Percentiles rank a stretch among this genome's conserved stretches.
phyloP scores from a whole-genome alignment of 2,113 vertebrate species.

The human (Homo sapiens) region GRCh38 chr1:31194001-31194500 shows the following conservation, averaged over 20 bases:
- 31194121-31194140: neutral
- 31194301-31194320: neutral
- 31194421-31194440: accelerated
- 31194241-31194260: neutral
- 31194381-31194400: too few relatives aligned
- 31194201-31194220: neutral
- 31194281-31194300: neutral
- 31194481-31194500: too few relatives aligned
- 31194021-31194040: neutral
- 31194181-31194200: neutral
- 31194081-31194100: neutral
- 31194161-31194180: neutral
- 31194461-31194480: accelerated
- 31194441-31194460: too few relatives aligned
- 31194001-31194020: neutral
- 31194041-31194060: neutral
- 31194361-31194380: too few relatives aligned
- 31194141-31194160: neutral
- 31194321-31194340: neutral
- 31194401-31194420: too few relatives aligned
- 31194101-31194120: neutral
- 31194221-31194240: neutral
- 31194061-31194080: neutral
- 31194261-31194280: neutral
- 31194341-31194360: accelerated